Evolutionary conservation across 92 coral and sea anemone species (phyloP).

Genomic region (Heteractis magnifica): DNA sequence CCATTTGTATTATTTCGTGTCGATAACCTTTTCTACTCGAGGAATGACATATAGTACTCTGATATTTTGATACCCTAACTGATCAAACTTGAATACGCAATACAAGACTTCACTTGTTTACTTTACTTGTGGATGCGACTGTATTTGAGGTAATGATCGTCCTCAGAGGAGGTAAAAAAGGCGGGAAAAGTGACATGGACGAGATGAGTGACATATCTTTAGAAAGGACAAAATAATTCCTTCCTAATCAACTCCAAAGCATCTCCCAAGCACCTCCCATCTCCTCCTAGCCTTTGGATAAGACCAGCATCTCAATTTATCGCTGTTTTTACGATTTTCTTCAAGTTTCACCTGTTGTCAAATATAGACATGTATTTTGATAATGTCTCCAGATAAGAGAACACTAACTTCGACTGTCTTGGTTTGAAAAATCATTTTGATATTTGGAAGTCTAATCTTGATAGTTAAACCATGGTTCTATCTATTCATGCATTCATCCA

Average conservation of each 20-base stretch:
- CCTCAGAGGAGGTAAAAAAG: too few relatives aligned
- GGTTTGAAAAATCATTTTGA: neutral
- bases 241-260: neutral
- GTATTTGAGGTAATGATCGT: too few relatives aligned
- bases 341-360: neutral
- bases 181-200: too few relatives aligned
- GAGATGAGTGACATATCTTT: too few relatives aligned
- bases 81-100: too few relatives aligned
- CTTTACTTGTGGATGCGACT: too few relatives aligned
- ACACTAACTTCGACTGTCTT: neutral
- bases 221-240: neutral
- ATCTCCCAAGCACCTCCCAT: neutral
- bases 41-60: too few relatives aligned
- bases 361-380: neutral
- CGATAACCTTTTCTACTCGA: too few relatives aligned
- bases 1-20: too few relatives aligned
- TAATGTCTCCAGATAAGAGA: neutral
- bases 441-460: neutral
- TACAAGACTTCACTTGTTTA: too few relatives aligned
- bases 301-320: neutral
- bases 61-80: too few relatives aligned
- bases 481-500: too few relatives aligned
- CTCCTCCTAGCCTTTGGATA: neutral
- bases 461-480: neutral
- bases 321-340: neutral